Evolutionary conservation across 1,140 invertebrate species (phyloP).

Genomic region (Lepidurus arcticus): DNA sequence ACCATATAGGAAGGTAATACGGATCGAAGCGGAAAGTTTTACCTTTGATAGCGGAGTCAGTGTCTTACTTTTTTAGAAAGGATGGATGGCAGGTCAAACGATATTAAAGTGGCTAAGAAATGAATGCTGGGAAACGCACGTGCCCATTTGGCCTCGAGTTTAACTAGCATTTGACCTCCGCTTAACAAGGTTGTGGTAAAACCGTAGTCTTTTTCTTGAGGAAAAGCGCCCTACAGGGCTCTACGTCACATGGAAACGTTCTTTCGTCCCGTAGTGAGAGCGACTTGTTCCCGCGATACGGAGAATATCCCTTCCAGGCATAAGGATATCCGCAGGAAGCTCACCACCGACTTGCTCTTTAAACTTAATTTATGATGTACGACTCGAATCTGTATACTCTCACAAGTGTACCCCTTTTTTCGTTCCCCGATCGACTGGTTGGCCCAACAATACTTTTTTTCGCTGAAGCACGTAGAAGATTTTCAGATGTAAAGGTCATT

Average conservation of each 20-base stretch:
- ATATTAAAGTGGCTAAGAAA: not conserved
- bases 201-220: slow-evolving; percentile 14
- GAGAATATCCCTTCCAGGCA: not conserved
- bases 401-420: not conserved
- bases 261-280: not conserved
- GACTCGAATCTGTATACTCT: not conserved
- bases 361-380: not conserved
- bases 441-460: not conserved
- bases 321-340: slow-evolving; percentile 4
- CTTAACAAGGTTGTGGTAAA: not conserved
- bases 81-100: not conserved
- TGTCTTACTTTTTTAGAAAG: not conserved
- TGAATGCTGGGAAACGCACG: not conserved
- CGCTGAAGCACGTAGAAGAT: too few species aligned
- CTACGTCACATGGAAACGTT: not conserved
- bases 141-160: not conserved
- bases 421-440: not conserved
- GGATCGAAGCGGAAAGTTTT: too few species aligned
- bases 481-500: too few species aligned
- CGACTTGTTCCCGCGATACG: not conserved
- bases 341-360: not conserved
- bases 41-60: not conserved
- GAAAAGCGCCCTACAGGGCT: not conserved
- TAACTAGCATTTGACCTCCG: not conserved
- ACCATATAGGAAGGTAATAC: too few species aligned